phyloP scores from a whole-genome alignment of 2,797 vertebrate genomes.

The Leucoraja ocellata region DNA sequence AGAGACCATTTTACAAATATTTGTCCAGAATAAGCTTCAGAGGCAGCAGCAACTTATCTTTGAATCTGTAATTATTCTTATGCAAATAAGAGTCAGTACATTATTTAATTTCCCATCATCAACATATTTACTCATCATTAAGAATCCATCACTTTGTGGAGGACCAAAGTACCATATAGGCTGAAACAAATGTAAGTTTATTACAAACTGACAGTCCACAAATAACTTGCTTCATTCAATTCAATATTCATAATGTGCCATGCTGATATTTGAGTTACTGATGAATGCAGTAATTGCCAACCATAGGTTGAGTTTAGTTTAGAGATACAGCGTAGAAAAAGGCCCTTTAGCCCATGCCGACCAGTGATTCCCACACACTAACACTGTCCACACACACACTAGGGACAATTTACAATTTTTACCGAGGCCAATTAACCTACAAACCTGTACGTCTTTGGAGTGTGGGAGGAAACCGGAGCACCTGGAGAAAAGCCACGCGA shows the following conservation, averaged over 20 bases:
- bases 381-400: no score
- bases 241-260: background rate
- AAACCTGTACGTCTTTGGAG: no score
- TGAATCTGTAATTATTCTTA: background rate
- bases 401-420: no score
- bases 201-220: background rate
- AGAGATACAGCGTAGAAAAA: no score
- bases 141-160: background rate
- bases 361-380: no score
- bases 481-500: no score
- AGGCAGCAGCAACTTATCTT: background rate
- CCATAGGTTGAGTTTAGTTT: background rate
- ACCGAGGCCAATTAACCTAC: no score
- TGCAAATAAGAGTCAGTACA: background rate
- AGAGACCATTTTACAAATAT: slow-evolving; percentile 40
- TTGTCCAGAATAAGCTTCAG: background rate
- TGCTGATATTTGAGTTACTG: background rate
- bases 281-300: background rate
- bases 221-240: background rate
- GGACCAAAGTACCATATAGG: no score
- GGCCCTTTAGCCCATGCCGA: no score
- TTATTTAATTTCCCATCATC: background rate
- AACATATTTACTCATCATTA: background rate
- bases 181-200: background rate
- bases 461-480: no score